Evolutionary conservation across 1,140 invertebrate species (phyloP), one percentile per base, ranked within the genome.

Genomic region (Aphelinus atriplicis): DNA sequence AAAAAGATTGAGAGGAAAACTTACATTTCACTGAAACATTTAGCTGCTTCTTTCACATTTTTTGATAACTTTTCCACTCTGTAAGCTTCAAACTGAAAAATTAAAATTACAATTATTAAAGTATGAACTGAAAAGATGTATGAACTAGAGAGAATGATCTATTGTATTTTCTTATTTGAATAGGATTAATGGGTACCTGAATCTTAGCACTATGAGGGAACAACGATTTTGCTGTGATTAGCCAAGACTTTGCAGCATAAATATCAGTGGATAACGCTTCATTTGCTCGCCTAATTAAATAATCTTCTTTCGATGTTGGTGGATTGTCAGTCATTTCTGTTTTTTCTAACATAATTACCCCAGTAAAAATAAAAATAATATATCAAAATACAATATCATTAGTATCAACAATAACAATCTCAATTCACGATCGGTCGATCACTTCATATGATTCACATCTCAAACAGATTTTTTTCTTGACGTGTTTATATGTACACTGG

Each of bases 201-300:
- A 97, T 92, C 80, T 92, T 92, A 81, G 95, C 95, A 83, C 95
- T 95, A 51, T 93, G 91, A 0, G 95, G 95, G 89, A 93, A 96
- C 73, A 97, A 89, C 6, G 94, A 94, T 90, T 94, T 95, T 0
- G 95, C 95, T 6, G 95, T 96, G n/a, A 97, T 91, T 87, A 96
- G 92, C 95, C 95, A 97, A 43, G 95, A 93, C 90, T 96, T 96
- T 1, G 95, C 94, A 51, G 93, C 90, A 85, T 91, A 91, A 74
- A 93, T 91, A 86, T 96, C 94, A 51, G 83, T 87, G 71, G 91
- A 89, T 48, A 94, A 88, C 51, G 91, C 90, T 80, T 92, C 89
- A 85, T 95, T 94, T 1, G 94, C 94, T 83, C 91, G 88, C 71
- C 90, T 89, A 80, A 96, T 93, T 71, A 96, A 91, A 88, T 94